Base-by-base conservation (phyloP, 2,888 invertebrate genomes). In the Thereva nobilitata region DNA sequence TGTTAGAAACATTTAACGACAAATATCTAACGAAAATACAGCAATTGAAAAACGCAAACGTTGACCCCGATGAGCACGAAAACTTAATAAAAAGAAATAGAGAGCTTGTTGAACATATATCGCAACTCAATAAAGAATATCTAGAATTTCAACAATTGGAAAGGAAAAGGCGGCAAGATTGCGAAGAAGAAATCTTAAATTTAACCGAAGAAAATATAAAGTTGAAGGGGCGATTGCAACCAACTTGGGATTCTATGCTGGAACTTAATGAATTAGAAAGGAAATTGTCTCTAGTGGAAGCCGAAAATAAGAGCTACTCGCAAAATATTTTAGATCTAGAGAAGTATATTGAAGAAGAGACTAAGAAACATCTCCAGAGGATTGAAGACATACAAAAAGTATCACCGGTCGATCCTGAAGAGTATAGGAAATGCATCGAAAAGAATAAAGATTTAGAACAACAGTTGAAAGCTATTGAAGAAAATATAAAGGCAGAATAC, bases 371-470 rank as follows among this genome's bases (percentile, higher is more conserved):
- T 23, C 23, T 23, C 1, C 73, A 73, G 5, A 75, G 75, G 41
- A 56, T 70, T 35, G 73, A 75, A n/a, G 63, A 64, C 12, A 55
- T 75, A n/a, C 70, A 75, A 38, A 57, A 72, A 5, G 73, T 71
- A 6, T 72, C 72, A 9, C 68, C 71, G 0, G 42, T 44, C 2
- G 71, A 72, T 4, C 61, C 70, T 0, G 68, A 71, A 40, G 23
- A 23, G 23, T 23, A 23, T 23, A 23, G 23, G 23, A 23, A 23
- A 23, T 23, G 23, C 23, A 74, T 78, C 34, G 75, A 77, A 38
- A 75, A 76, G 53, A 74, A 77, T 2, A 76, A 76, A 9, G 68
- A 72, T 38, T 61, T 40, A 50, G 63, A 66, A 9, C 44, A 8
- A 4, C 57, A 47, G 9, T 3, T 10, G 12, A 49, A 61, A 7